Evolutionary conservation across 2,797 vertebrate species (phyloP).

Genomic region (Geotrypetes seraphini): DNA sequence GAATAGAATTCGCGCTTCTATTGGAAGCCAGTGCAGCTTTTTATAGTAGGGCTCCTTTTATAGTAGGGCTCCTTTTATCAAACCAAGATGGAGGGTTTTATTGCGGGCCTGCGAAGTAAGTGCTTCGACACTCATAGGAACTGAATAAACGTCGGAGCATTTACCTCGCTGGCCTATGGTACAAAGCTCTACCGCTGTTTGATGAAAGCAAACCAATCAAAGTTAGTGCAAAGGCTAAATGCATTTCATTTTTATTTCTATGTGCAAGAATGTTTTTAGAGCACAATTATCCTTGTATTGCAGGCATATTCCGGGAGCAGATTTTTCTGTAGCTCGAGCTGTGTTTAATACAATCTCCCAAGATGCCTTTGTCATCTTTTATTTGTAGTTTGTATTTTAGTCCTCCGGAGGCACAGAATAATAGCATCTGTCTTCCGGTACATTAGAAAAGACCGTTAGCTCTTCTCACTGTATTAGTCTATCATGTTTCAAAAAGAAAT

Average conservation of each 20-base stretch:
- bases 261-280: background rate
- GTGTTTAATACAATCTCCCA: background rate
- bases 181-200: too few species aligned
- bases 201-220: too few species aligned
- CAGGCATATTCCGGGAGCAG: too few species aligned
- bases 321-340: background rate
- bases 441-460: background rate
- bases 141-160: too few species aligned
- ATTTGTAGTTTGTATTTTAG: background rate
- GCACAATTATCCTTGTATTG: constrained; percentile 2
- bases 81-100: too few species aligned
- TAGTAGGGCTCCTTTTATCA: too few species aligned
- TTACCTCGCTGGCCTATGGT: too few species aligned
- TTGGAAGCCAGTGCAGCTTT: too few species aligned
- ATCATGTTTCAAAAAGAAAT: background rate
- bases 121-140: too few species aligned
- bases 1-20: too few species aligned
- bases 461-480: background rate
- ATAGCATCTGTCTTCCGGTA: background rate
- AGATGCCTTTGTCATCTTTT: background rate
- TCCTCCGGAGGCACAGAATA: background rate
- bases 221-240: background rate
- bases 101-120: too few species aligned
- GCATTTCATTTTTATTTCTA: background rate
- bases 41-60: too few species aligned